A percentile compares a stretch with the other conserved stretches of the same genome.
Evolutionary conservation across 2,113 vertebrate genomes (phyloP).

Genomic region (Laticauda laticaudata): DNA sequence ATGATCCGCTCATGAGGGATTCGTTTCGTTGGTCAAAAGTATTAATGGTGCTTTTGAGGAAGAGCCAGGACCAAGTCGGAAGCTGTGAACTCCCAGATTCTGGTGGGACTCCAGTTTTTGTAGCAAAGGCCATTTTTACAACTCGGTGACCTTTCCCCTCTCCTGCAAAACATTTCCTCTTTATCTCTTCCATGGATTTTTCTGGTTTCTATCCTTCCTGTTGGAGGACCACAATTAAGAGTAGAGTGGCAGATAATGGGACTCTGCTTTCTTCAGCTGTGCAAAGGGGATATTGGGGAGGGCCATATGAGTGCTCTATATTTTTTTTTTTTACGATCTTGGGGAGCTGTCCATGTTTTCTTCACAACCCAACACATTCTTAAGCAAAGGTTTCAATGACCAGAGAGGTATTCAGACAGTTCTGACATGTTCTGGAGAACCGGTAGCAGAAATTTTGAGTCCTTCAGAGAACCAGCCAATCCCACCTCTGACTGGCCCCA

Average conservation of each 20-base stretch:
- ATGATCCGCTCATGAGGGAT: constrained; percentile 10
- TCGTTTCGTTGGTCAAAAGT: constrained; percentile 2
- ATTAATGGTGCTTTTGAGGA: constrained; percentile 57
- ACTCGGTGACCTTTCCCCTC: constrained; percentile 13
- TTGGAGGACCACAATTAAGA: constrained; percentile 63
- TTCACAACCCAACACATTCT: not conserved
- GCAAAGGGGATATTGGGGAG: not conserved
- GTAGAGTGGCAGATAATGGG: constrained; percentile 39
- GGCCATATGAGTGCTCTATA: not conserved
- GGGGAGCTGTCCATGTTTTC: not conserved
- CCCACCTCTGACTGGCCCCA: too few relatives aligned
- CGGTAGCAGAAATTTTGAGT: too few relatives aligned
- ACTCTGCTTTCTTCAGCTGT: not conserved
- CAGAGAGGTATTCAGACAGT: too few relatives aligned
- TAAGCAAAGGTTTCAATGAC: not conserved
- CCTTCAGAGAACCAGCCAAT: too few relatives aligned
- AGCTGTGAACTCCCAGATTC: constrained; percentile 12
- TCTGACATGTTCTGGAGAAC: too few relatives aligned
- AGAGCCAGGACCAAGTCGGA: constrained; percentile 47
- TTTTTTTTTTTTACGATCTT: not conserved
- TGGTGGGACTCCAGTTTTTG: constrained; percentile 16
- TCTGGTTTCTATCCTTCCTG: constrained; percentile 74
- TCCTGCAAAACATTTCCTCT: constrained; percentile 20
- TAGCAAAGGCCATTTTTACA: constrained; percentile 38
- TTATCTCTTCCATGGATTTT: constrained; percentile 68